These are phyloP conservation scores for Acrocephalus kingi DNA, from an alignment of 2,113 vertebrate genomes.

Conservation along the genomic window DNA sequence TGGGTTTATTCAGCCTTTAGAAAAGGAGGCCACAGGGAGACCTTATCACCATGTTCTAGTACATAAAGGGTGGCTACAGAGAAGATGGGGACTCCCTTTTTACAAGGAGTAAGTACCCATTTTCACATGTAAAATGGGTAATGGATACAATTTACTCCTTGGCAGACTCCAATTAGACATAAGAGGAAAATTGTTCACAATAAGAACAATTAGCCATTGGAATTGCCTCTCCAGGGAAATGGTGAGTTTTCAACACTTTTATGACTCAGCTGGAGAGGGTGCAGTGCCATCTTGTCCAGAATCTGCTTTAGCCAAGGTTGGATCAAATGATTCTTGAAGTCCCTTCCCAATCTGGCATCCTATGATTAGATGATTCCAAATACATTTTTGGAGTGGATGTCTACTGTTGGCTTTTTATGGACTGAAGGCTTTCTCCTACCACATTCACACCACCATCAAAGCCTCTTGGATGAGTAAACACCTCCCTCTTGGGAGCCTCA, in stretches of 20 bases:
- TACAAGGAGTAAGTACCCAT: too few species aligned
- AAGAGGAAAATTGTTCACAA: not conserved
- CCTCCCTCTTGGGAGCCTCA: not conserved
- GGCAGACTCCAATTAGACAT: not conserved
- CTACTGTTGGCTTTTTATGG: not conserved
- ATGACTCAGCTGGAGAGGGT: not conserved
- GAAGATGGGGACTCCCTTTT: not conserved
- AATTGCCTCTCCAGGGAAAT: not conserved
- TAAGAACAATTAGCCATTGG: not conserved
- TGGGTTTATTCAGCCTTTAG: not conserved
- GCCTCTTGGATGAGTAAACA: not conserved
- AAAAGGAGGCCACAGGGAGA: not conserved
- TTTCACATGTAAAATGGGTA: not conserved
- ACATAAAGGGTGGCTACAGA: not conserved
- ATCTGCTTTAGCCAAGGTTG: not conserved
- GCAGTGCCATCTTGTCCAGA: not conserved
- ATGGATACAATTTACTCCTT: not conserved
- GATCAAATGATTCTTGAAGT: not conserved
- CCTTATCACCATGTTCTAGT: not conserved
- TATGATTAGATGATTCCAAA: not conserved
- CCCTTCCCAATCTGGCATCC: not conserved
- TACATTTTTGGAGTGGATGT: not conserved
- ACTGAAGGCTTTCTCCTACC: not conserved
- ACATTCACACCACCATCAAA: not conserved
- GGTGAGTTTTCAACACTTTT: not conserved